Percentiles rank a stretch among this genome's conserved stretches.
phyloP scores from a whole-genome alignment of 2,113 vertebrate species.

The Phoxinus phoxinus region DNA sequence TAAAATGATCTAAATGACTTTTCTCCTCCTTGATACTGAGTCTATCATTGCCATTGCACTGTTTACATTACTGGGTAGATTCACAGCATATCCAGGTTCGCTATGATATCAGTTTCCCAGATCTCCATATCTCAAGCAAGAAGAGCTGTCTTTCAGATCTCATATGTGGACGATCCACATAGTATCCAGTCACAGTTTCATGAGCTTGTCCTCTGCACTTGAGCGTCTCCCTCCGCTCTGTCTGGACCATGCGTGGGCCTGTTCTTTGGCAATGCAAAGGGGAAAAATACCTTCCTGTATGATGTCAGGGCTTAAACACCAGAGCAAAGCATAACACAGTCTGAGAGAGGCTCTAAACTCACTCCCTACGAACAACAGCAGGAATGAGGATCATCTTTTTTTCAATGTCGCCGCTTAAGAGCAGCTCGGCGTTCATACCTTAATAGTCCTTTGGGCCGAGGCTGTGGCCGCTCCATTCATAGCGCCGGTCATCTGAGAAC shows the following conservation, averaged over 20 bases:
- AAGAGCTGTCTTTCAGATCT: background rate
- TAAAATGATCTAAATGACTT: slow-evolving; percentile 20
- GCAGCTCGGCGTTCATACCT: background rate
- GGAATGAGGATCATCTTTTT: background rate
- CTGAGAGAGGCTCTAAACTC: background rate
- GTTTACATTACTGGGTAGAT: background rate
- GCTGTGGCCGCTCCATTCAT: slow-evolving; percentile 12
- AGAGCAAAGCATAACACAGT: background rate
- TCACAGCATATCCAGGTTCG: background rate
- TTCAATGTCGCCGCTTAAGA: background rate
- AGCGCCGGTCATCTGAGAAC: slow-evolving; percentile 27
- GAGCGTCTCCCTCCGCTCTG: slow-evolving; percentile 65
- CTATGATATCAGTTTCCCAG: background rate
- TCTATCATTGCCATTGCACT: background rate
- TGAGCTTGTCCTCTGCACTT: background rate
- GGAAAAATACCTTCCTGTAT: slow-evolving; percentile 80
- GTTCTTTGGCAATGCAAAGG: slow-evolving; percentile 75
- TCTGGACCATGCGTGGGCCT: slow-evolving; percentile 76
- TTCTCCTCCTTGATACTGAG: background rate
- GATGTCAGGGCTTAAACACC: slow-evolving; percentile 74
- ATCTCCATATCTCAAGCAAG: background rate
- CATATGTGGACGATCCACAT: no score
- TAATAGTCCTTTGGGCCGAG: slow-evolving; percentile 15
- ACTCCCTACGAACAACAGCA: slow-evolving; percentile 10
- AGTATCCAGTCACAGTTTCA: background rate